Conservation (phyloP, 2,113 vertebrate genomes). For the Crypturellus undulatus region DNA sequence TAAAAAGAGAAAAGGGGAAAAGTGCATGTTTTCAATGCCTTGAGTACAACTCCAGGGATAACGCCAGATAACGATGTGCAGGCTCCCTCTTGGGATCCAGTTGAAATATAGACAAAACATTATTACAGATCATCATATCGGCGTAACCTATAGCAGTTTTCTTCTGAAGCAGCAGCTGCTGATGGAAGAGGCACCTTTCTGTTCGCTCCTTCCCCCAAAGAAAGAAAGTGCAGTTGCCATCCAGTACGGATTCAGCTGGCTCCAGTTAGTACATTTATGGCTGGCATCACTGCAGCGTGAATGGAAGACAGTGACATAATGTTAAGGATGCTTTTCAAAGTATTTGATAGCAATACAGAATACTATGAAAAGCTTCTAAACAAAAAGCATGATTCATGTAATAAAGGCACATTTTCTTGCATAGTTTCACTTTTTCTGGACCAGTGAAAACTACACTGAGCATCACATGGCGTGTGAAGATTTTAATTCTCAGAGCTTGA, state of each 20-base stretch:
- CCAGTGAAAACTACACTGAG: background rate
- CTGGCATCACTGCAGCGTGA: background rate
- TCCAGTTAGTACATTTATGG: background rate
- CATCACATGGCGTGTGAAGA: background rate
- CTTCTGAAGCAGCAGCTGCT: background rate
- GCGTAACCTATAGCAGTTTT: background rate
- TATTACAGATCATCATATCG: background rate
- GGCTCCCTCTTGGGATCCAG: background rate
- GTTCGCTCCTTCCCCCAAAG: too few species aligned
- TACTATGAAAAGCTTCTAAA: background rate
- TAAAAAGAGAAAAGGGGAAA: background rate
- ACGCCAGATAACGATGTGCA: fast-evolving
- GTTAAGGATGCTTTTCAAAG: background rate
- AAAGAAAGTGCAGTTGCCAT: background rate
- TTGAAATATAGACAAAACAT: background rate
- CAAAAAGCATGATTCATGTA: background rate
- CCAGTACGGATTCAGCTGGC: background rate
- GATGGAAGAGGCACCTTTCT: background rate
- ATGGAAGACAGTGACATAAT: background rate
- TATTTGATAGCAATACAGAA: background rate
- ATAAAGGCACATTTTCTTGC: background rate
- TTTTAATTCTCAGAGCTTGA: background rate
- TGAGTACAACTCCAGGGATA: background rate
- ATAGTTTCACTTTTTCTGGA: slow-evolving; percentile 14
- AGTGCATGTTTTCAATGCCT: too few species aligned